These are phyloP conservation scores for Synergus japonicus DNA, from an alignment of 2,888 invertebrate genomes.

Conservation along the genomic window DNA sequence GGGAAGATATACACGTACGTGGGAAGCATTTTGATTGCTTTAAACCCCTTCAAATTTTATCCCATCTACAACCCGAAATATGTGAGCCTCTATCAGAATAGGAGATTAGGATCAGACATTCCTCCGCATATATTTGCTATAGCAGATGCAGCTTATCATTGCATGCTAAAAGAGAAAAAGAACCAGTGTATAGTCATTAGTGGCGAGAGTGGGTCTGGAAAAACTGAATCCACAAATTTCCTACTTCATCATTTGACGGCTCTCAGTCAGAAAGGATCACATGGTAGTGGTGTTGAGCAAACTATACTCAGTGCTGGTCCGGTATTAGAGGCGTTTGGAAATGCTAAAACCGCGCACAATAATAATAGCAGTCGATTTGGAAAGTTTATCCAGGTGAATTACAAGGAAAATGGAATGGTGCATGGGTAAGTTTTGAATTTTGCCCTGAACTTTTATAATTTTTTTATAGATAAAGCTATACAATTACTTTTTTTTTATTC, in stretches of 20 bases:
- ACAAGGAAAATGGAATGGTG: conserved; percentile 98
- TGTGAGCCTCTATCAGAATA: conserved; percentile 96
- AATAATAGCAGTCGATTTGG: conserved; percentile 98
- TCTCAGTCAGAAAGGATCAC: conserved; percentile 94
- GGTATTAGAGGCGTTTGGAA: conserved; percentile 98
- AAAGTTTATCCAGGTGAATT: conserved; percentile 98
- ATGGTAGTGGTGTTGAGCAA: conserved; percentile 97
- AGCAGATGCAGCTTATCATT: conserved; percentile 95
- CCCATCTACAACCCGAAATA: conserved; percentile 99
- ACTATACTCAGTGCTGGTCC: conserved; percentile 97
- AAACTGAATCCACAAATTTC: conserved; percentile 98
- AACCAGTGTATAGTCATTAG: conserved; percentile 98
- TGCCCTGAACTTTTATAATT: background rate
- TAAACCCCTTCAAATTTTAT: conserved; percentile 96
- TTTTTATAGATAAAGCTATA: background rate
- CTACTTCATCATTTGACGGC: conserved; percentile 96
- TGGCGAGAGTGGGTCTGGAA: conserved; percentile 96
- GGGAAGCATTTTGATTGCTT: conserved; percentile 95
- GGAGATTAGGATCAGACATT: conserved; percentile 92
- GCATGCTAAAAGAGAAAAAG: conserved; percentile 93
- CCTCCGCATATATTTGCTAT: conserved; percentile 98
- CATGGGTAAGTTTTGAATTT: conserved; percentile 84
- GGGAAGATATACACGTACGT: conserved; percentile 98
- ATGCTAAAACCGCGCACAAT: conserved; percentile 98
- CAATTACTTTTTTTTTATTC: conserved; percentile 42